These are phyloP conservation scores for Xerus rutilus DNA, from an alignment of 2,797 vertebrate species.

Conservation along the genomic window DNA sequence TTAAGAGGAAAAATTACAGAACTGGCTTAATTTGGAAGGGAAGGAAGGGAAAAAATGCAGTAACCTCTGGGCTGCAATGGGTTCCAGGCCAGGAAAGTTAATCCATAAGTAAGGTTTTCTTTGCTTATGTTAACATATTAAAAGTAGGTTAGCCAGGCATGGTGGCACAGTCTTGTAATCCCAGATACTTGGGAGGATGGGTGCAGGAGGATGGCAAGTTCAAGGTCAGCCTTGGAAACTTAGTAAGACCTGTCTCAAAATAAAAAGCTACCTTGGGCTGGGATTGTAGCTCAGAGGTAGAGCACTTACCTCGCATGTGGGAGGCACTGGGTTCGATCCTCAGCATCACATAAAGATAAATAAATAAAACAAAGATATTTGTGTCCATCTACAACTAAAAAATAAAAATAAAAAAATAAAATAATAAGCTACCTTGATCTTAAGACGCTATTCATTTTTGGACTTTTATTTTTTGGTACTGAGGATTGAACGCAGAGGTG, in stretches of 20 bases:
- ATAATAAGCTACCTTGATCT: background rate
- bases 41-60: background rate
- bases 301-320: no score
- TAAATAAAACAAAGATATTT: no score
- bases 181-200: background rate
- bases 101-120: background rate
- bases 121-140: background rate
- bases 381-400: no score
- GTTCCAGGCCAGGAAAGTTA: background rate
- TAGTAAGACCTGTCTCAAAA: background rate
- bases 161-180: background rate
- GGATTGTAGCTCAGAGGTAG: no score
- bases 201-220: background rate
- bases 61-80: background rate
- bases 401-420: background rate
- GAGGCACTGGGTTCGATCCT: no score
- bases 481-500: no score
- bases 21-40: background rate
- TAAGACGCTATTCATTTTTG: no score
- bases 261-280: background rate
- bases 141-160: background rate
- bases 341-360: no score
- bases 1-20: slow-evolving; percentile 33
- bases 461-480: no score
- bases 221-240: background rate